phyloP scores from a whole-genome alignment of 2,113 vertebrate species.

The Trochalopteron elliotii region DNA sequence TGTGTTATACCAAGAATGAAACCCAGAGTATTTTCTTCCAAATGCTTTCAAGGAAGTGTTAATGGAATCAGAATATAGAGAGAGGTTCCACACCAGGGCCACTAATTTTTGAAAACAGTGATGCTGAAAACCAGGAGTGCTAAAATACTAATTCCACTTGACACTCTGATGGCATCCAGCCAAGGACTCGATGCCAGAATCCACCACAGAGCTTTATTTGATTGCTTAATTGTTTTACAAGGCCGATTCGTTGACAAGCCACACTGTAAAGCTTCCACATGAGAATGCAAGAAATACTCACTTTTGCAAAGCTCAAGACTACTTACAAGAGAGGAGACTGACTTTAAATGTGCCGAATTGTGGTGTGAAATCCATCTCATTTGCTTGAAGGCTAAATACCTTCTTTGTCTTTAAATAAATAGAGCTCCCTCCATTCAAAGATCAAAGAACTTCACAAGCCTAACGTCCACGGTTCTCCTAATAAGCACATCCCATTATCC shows the following conservation, averaged over 20 bases:
- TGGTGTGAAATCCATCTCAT: background rate
- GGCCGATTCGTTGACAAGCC: slow-evolving; percentile 21
- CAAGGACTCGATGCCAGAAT: slow-evolving; percentile 32
- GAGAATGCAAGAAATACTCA: background rate
- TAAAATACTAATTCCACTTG: slow-evolving; percentile 51
- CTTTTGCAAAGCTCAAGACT: background rate
- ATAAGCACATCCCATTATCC: background rate
- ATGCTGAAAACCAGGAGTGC: background rate
- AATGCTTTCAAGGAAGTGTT: background rate
- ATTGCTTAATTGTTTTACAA: slow-evolving; percentile 61
- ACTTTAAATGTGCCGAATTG: background rate
- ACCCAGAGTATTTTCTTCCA: background rate
- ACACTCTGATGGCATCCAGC: slow-evolving; percentile 38
- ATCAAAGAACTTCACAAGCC: background rate
- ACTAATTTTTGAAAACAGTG: background rate
- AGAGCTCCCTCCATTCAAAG: background rate
- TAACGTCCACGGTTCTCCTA: background rate
- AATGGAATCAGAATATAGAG: background rate
- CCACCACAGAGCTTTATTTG: slow-evolving; percentile 47
- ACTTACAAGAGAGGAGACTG: background rate
- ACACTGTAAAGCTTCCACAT: slow-evolving; percentile 14
- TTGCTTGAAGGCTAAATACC: background rate
- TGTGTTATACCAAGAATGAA: background rate
- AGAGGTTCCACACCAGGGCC: background rate
- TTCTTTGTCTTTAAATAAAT: slow-evolving; percentile 22